Base-by-base conservation (phyloP, 2,797 vertebrate genomes). In the Phoeniculus purpureus region DNA sequence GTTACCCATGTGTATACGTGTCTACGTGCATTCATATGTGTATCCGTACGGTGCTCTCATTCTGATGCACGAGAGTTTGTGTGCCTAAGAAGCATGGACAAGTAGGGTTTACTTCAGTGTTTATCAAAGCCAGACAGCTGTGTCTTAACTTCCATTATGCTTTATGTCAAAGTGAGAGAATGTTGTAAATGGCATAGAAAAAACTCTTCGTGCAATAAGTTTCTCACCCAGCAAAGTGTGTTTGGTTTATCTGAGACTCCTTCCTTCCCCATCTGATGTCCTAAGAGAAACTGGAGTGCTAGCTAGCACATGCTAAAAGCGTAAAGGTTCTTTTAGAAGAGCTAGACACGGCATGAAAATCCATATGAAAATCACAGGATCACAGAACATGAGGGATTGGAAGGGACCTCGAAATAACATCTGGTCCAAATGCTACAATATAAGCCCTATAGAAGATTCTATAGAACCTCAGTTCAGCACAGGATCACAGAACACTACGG, bases 61-160 rank as follows among this genome's bases (percentile, higher is more conserved):
- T 72, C 65, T 75, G 72, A n/a, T 81, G 13, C 32, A 76, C 10
- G 31, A 15, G 14, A 59, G 15, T 50, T 82, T 34, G 15, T 37
- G 59, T 56, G 32, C 29, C 11, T 50, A 58, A 71, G 29, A 65
- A 61, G 8, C 25, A 59, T 54, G 43, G 27, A 59, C 31, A 70
- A 62, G 40, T 45, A 56, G 43, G 64, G 64, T 5, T 74, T 52
- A 8, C 0, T 52, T 34, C 31, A 45, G 21, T 51, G 5, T 76
- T 43, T 81, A 0, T 45, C 13, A 60, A 65, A 77, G 76, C 0
- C 23, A 3, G 3, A 22, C 2, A 56, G 6, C 7, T 76, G 23
- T 11, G 20, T 43, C 32, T 64, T 74, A 18, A 77, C 59, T 77
- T 62, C 19, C 29, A 14, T 85, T 59, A 15, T 12, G 48, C 40